Evolutionary conservation across 2,888 invertebrate genomes (phyloP), one percentile per base, ranked within the genome.

Genomic region (Heteropelma amictum): DNA sequence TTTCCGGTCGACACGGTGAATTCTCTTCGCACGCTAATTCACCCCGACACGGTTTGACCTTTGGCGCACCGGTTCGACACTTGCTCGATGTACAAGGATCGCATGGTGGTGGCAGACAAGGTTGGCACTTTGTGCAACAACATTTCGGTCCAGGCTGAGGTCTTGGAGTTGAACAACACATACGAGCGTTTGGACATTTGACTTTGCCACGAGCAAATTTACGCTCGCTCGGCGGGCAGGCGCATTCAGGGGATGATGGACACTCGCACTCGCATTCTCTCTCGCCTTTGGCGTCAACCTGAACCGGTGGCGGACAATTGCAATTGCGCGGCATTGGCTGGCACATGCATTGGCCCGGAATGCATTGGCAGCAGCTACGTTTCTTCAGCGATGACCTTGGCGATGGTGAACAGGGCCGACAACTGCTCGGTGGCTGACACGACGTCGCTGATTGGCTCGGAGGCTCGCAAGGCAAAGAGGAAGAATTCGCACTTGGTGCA

Each of bases 251-350:
- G 0, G 81, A 77, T 1, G 82, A 82, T 1, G 82, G 80, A 65
- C 81, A 83, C 3, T 84, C 82, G 67, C 84, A 85, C 7, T 80
- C 73, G 28, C 85, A 84, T 19, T 83, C 84, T 26, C 54, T 75
- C 1, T 79, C 73, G 0, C 83, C 78, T 4, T 80, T 79, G 0
- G 75, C 84, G 33, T 84, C 83, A 2, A 84, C 78, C 12, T 82
- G 82, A 3, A 85, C 71, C 3, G 85, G 85, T 8, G 81, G 83
- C 8, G 85, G 84, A 60, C 85, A 85, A 30, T 83, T 84, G 73
- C 85, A 86, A 17, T 35, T 79, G 10, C 85, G 78, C 1, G 82
- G 79, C 72, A 81, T 78, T 3, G 85, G 83, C 40, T 82, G 81
- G 19, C 85, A 86, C 64, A 82, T 64, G 73, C 85, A 85, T 54